phyloP scores from a whole-genome alignment of 2,113 vertebrate species.

The Penelope pileata region DNA sequence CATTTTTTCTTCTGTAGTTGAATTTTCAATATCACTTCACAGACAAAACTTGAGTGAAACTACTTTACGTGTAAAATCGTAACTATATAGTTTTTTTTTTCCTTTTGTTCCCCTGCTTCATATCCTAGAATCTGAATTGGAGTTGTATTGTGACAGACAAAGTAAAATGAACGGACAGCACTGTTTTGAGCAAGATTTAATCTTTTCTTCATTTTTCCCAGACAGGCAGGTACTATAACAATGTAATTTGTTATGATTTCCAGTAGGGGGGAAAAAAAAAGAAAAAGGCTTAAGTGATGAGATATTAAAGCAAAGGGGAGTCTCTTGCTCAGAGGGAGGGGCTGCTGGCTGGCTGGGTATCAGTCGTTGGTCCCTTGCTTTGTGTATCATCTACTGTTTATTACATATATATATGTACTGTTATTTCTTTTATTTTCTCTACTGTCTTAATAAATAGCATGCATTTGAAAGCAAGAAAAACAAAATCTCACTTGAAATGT shows the following conservation, averaged over 20 bases:
- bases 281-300: background rate
- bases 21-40: background rate
- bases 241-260: background rate
- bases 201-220: background rate
- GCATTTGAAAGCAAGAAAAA: too few species aligned
- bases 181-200: background rate
- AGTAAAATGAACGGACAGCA: conserved; percentile 15
- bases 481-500: too few species aligned
- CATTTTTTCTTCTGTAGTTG: background rate
- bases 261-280: background rate
- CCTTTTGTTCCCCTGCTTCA: background rate
- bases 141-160: background rate
- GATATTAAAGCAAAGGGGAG: conserved; percentile 6
- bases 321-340: too few species aligned
- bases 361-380: too few species aligned
- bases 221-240: background rate
- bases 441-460: too few species aligned
- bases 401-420: too few species aligned
- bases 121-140: background rate
- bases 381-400: too few species aligned
- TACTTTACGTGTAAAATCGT: background rate
- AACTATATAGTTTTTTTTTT: background rate
- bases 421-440: too few species aligned
- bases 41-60: background rate
- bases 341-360: too few species aligned